A percentile compares a stretch with the other conserved stretches of the same genome.
phyloP scores from a whole-genome alignment of 37 sponge, comb jelly and placozoan genomes.

The Petrosia ficiformis region DNA sequence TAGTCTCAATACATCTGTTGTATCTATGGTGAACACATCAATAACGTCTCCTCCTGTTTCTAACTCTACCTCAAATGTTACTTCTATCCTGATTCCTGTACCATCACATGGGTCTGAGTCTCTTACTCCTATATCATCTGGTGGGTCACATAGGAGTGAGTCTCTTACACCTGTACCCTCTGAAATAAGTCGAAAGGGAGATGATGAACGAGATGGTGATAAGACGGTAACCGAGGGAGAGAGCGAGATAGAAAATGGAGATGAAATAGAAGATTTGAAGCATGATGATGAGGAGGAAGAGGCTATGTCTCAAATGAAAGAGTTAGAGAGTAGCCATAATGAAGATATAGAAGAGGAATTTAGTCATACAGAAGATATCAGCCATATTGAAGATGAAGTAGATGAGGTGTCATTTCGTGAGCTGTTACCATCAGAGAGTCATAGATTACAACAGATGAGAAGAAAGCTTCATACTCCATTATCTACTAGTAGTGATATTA shows the following conservation, averaged over 20 bases:
- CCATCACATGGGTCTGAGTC: neutral
- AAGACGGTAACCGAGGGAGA: constrained; percentile 6
- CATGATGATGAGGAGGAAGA: neutral
- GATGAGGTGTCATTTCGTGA: constrained; percentile 62
- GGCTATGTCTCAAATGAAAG: neutral
- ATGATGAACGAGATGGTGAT: no score
- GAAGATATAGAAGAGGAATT: constrained; percentile 1
- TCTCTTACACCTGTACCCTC: neutral
- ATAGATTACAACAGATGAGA: constrained; percentile 31
- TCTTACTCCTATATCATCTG: neutral
- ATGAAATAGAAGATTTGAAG: no score
- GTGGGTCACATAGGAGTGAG: neutral
- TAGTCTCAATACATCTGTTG: no score
- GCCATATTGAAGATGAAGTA: neutral
- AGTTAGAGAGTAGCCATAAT: constrained; percentile 27
- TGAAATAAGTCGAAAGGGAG: constrained; percentile 6
- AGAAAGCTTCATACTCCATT: neutral
- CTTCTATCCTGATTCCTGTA: neutral
- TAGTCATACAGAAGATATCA: neutral
- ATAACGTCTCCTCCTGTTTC: neutral
- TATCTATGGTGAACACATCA: no score
- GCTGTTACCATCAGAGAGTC: constrained; percentile 82
- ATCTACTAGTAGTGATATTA: neutral
- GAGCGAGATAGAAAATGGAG: constrained; percentile 20
- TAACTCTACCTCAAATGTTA: neutral